Evolutionary conservation across 2,113 vertebrate genomes (phyloP).

Genomic region (Sardina pilchardus): DNA sequence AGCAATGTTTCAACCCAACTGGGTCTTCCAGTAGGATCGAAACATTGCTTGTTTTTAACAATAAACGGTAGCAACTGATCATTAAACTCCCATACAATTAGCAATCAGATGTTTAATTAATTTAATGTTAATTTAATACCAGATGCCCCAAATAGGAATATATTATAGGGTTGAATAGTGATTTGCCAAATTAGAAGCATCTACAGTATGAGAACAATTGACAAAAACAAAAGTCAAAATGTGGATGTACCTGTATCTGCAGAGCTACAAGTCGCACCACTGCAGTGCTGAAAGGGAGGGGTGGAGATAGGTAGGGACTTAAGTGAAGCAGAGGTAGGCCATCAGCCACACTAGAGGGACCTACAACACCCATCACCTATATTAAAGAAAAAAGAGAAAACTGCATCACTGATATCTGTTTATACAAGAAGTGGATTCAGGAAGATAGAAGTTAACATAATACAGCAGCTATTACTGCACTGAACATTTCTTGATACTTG

Average conservation of each 20-base stretch:
- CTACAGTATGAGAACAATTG: too few species aligned
- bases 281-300: slow-evolving; percentile 98
- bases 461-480: not conserved
- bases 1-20: too few species aligned
- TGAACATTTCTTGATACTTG: not conserved
- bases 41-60: too few species aligned
- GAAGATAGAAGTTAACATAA: not conserved
- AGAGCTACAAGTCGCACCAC: slow-evolving; percentile 97
- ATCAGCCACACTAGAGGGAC: slow-evolving; percentile 98
- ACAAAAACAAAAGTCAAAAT: not conserved
- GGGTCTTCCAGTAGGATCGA: too few species aligned
- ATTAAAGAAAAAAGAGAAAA: slow-evolving; percentile 51
- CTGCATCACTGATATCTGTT: not conserved
- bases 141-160: too few species aligned
- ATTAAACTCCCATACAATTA: too few species aligned
- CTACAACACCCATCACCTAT: slow-evolving; percentile 99
- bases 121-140: too few species aligned
- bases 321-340: slow-evolving; percentile 98
- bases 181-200: too few species aligned
- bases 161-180: too few species aligned
- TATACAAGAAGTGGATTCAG: not conserved
- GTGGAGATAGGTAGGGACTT: slow-evolving; percentile 98
- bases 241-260: slow-evolving; percentile 89
- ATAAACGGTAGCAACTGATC: too few species aligned
- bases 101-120: too few species aligned